Percentiles rank a stretch among this genome's conserved stretches.
These are phyloP conservation scores for Cyclophora albipunctata DNA, from an alignment of 2,888 invertebrate genomes.

Conservation along the genomic window DNA sequence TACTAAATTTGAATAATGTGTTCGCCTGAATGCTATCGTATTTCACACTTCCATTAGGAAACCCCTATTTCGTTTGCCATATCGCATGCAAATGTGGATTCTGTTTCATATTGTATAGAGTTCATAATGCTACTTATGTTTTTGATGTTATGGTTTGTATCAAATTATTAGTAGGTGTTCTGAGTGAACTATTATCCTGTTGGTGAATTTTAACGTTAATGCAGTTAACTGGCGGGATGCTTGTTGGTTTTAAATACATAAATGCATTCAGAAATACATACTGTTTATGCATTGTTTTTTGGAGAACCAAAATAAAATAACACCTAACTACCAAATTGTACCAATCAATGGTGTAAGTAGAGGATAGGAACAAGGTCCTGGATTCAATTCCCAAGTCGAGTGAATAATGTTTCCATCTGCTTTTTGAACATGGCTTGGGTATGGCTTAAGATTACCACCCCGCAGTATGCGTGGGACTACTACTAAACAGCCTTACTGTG, in stretches of 20 bases:
- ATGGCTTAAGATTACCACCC: too few relatives aligned
- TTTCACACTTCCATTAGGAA: slow-evolving; percentile 61
- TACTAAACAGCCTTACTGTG: too few relatives aligned
- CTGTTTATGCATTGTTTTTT: not conserved
- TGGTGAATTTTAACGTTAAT: slow-evolving; percentile 36
- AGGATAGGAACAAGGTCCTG: too few relatives aligned
- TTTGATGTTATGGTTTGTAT: slow-evolving; percentile 23
- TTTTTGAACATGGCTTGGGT: too few relatives aligned
- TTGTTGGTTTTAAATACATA: slow-evolving; percentile 1
- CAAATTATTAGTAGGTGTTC: slow-evolving; percentile 39
- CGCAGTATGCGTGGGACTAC: too few relatives aligned
- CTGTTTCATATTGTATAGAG: slow-evolving; percentile 12
- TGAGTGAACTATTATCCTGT: slow-evolving; percentile 31
- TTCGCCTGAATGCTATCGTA: slow-evolving; percentile 53
- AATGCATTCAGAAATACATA: not conserved
- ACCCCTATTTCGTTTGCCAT: slow-evolving; percentile 28
- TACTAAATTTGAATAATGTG: slow-evolving; percentile 61
- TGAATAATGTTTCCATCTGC: too few relatives aligned
- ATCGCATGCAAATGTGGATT: slow-evolving; percentile 4
- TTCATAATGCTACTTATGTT: slow-evolving; percentile 13
- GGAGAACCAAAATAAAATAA: not conserved
- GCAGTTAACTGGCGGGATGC: slow-evolving; percentile 35
- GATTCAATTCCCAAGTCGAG: too few relatives aligned
- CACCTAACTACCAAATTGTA: not conserved
- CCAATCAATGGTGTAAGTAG: too few relatives aligned